Evolutionary conservation across 2,888 invertebrate genomes (phyloP).

Genomic region (Atrina japonica): DNA sequence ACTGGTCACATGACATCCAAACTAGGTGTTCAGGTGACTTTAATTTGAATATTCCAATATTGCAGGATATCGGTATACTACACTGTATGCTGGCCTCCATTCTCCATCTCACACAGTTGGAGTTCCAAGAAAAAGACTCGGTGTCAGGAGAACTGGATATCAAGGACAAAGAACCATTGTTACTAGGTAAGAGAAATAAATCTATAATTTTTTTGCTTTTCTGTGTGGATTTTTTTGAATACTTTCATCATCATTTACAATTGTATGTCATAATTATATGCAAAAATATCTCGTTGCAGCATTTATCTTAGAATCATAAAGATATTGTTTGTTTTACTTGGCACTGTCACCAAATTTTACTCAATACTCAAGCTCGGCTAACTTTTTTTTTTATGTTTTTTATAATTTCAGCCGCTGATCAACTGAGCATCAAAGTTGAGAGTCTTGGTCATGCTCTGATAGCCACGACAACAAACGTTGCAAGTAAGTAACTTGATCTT

Average conservation of each 20-base stretch:
- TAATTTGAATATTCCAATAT: no score
- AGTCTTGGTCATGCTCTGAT: conserved; percentile 54
- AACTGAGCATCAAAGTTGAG: conserved; percentile 50
- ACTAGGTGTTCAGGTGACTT: no score
- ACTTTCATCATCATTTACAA: background rate
- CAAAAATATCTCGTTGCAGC: no score
- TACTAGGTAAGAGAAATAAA: conserved; percentile 47
- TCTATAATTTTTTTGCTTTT: no score
- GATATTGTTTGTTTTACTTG: no score
- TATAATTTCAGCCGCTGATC: conserved; percentile 50
- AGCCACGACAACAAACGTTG: conserved; percentile 30
- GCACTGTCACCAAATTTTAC: no score
- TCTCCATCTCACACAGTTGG: conserved; percentile 70
- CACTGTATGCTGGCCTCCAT: conserved; percentile 70
- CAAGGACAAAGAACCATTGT: conserved; percentile 88
- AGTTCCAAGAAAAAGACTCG: conserved; percentile 58
- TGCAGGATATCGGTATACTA: conserved; percentile 70
- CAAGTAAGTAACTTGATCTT: conserved; percentile 10
- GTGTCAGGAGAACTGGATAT: conserved; percentile 85
- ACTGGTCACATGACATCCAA: no score
- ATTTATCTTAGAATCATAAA: no score
- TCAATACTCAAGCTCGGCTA: no score
- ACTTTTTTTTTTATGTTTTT: background rate
- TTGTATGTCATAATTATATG: no score
- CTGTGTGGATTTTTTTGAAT: no score